Conservation (phyloP, 2,888 invertebrate species). For the Melinaea marsaeus region DNA sequence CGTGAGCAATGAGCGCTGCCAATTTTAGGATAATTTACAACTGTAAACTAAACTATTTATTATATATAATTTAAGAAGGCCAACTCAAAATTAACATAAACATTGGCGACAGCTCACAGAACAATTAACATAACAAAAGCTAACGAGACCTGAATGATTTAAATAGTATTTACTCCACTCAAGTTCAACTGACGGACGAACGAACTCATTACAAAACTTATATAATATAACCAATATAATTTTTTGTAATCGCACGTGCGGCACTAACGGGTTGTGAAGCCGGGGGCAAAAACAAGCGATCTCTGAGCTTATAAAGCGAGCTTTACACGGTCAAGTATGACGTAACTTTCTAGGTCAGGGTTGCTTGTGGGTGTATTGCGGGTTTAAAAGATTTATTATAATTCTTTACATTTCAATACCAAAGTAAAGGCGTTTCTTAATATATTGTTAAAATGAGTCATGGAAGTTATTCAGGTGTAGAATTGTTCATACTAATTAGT, state of each 20-base stretch:
- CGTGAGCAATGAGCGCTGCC: no score
- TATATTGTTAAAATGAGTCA: neutral
- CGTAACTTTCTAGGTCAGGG: conserved; percentile 67
- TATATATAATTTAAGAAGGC: no score
- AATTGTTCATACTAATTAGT: neutral
- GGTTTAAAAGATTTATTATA: neutral
- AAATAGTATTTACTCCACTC: neutral
- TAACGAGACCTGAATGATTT: no score
- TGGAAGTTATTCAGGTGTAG: neutral
- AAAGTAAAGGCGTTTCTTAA: neutral
- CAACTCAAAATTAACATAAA: no score
- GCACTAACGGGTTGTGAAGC: neutral
- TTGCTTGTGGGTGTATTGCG: conserved; percentile 39
- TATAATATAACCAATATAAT: neutral
- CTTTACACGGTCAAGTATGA: conserved; percentile 38
- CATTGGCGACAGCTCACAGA: no score
- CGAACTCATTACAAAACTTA: neutral
- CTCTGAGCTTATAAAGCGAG: conserved; percentile 2
- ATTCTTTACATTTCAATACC: neutral
- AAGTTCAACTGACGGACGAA: neutral
- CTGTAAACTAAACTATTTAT: no score
- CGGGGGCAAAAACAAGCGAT: conserved; percentile 1
- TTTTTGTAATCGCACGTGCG: neutral
- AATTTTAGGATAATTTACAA: no score
- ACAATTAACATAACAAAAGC: no score